A percentile compares a stretch with the other conserved stretches of the same genome.
These are phyloP conservation scores for Agonopterix heracliana DNA, from an alignment of 2,888 invertebrate species.

Conservation along the genomic window DNA sequence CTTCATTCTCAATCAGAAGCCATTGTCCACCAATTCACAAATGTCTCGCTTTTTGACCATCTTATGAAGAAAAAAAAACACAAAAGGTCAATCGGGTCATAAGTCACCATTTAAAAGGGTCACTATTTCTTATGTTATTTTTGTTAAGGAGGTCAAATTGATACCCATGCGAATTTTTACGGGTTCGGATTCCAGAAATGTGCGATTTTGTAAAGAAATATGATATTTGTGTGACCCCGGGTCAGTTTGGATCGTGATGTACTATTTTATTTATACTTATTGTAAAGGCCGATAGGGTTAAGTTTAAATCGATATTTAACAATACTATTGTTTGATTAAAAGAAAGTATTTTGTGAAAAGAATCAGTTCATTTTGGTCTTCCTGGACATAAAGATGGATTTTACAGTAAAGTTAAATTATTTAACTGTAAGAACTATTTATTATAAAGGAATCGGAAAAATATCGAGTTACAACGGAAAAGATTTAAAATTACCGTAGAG, in stretches of 20 bases:
- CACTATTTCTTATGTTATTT: conserved; percentile 13
- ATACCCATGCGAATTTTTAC: conserved; percentile 39
- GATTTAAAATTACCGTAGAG: too few species aligned
- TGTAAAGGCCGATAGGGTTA: too few species aligned
- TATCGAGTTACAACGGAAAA: too few species aligned
- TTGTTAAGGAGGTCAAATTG: conserved; percentile 47
- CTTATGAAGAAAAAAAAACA: conserved; percentile 32
- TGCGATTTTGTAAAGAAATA: conserved; percentile 48
- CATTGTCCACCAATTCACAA: conserved; percentile 53
- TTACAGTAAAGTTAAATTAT: too few species aligned
- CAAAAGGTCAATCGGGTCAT: conserved; percentile 38
- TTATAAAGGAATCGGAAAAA: too few species aligned
- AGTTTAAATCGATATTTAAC: too few species aligned
- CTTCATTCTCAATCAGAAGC: conserved; percentile 47
- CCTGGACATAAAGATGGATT: too few species aligned
- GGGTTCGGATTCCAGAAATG: conserved; percentile 43
- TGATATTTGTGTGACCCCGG: conserved; percentile 63
- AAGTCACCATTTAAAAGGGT: background rate
- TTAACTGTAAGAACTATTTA: too few species aligned
- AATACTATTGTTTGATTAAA: too few species aligned
- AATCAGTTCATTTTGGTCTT: too few species aligned
- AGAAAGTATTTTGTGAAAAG: too few species aligned
- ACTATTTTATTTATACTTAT: too few species aligned
- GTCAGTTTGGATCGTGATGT: conserved; percentile 34
- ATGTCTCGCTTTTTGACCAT: conserved; percentile 54